A percentile compares a stretch with the other conserved stretches of the same genome.
phyloP scores from a whole-genome alignment of 2,113 vertebrate species.

The Dipodomys ordii region DNA sequence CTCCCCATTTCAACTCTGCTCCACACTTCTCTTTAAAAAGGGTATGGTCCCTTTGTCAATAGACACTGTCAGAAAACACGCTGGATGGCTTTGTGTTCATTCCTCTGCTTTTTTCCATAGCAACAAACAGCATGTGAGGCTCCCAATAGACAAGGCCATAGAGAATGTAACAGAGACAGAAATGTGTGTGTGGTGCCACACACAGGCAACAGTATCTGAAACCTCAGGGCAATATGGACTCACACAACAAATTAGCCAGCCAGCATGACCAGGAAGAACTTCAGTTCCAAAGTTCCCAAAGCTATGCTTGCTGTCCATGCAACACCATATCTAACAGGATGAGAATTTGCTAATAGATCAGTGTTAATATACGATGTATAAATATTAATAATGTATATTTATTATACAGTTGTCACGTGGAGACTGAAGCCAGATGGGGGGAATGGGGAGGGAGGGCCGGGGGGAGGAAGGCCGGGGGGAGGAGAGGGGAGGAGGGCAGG shows the following conservation, averaged over 20 bases:
- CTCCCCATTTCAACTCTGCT: constrained; percentile 36
- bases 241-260: constrained; percentile 16
- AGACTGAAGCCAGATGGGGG: not conserved
- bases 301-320: not conserved
- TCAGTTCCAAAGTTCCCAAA: too few relatives aligned
- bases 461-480: too few relatives aligned
- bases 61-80: not conserved
- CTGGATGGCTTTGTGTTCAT: constrained; percentile 10
- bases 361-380: not conserved
- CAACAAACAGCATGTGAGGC: constrained; percentile 54
- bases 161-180: not conserved
- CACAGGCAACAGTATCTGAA: constrained; percentile 22
- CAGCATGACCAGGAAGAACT: constrained; percentile 45
- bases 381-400: too few relatives aligned
- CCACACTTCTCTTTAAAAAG: constrained; percentile 48
- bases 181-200: constrained; percentile 24
- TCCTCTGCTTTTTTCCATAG: constrained; percentile 43
- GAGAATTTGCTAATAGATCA: not conserved
- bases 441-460: too few relatives aligned
- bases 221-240: not conserved
- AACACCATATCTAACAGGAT: not conserved
- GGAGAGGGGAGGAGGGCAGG: too few relatives aligned
- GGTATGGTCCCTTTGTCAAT: constrained; percentile 59
- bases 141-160: constrained; percentile 6
- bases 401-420: not conserved